Evolutionary conservation across 2,888 invertebrate genomes (phyloP), one percentile per base, ranked within the genome.

Genomic region (Mechanitis messenoides): DNA sequence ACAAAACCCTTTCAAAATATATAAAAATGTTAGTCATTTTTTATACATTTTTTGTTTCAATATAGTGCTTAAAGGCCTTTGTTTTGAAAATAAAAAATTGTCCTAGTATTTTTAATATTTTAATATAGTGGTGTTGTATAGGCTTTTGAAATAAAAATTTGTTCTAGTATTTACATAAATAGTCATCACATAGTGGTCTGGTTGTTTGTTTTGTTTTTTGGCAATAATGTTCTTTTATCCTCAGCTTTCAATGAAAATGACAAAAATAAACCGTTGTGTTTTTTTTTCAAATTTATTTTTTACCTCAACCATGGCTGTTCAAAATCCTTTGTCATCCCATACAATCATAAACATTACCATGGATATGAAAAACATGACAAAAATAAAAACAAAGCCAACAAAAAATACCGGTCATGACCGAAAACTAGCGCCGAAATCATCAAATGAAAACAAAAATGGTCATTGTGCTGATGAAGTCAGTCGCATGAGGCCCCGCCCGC

Each of bases 391-490:
- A 67, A 67, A 63, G 65, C 66, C 45, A 45, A 59, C 53, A 38
- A 59, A 60, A 20, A 63, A 55, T 47, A 55, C 55, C 65, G 58
- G 61, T 50, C 53, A 53, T 60, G 64, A 60, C 67, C 68, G 62
- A 65, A 63, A 67, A 67, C 63, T 65, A 64, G 58, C 64, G 62
- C 65, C 59, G 60, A 65, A 70, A 68, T 81, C 80, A 80, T 82
- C 79, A 73, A 74, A 68, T 70, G 66, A 68, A 63, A 70, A 74
- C 70, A 73, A 72, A 73, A 77, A 80, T 77, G 76, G 84, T 87
- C 87, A 87, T 87, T 87, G 87, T 86, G 82, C 78, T 78, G 79
- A 74, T 82, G 80, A 87, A 88, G 86, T 87, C 87, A 88, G 83
- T 76, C 77, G 81, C 84, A 87, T 81, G 80, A 84, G 79, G 85